phyloP scores from a whole-genome alignment of 1,140 invertebrate genomes.

The Cotesia chilonis region DNA sequence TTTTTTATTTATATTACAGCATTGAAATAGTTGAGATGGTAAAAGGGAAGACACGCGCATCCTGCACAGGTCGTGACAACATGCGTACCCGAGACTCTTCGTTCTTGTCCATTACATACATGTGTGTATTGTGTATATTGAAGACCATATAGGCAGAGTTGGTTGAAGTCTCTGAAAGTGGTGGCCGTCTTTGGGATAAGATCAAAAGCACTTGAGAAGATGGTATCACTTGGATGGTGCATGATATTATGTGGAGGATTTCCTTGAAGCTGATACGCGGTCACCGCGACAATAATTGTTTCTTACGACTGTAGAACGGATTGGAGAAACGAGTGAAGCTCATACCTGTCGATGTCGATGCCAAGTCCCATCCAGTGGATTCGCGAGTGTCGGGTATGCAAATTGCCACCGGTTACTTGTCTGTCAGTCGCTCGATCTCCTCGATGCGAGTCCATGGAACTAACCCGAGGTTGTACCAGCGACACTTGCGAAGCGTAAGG shows the following conservation, averaged over 20 bases:
- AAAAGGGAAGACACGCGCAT: conserved; percentile 62
- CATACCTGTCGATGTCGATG: conserved; percentile 51
- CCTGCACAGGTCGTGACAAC: conserved; percentile 61
- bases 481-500: no score
- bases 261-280: conserved; percentile 26
- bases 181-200: conserved; percentile 9
- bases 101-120: conserved; percentile 3
- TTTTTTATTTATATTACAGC: not conserved
- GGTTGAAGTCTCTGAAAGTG: not conserved
- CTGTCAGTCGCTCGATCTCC: conserved; percentile 21
- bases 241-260: not conserved
- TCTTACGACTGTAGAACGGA: conserved; percentile 36
- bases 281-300: conserved; percentile 48
- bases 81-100: conserved; percentile 42
- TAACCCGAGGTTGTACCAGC: not conserved
- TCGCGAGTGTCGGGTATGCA: conserved; percentile 37
- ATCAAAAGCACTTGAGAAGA: conserved; percentile 18
- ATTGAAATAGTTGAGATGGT: not conserved
- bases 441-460: not conserved
- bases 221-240: conserved; percentile 21
- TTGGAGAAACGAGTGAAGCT: conserved; percentile 19
- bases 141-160: conserved; percentile 3
- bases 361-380: conserved; percentile 40
- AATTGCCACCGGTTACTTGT: conserved; percentile 33
- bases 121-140: conserved; percentile 18